phyloP scores from a whole-genome alignment of 2,797 vertebrate species.

The Gymnodraco acuticeps region DNA sequence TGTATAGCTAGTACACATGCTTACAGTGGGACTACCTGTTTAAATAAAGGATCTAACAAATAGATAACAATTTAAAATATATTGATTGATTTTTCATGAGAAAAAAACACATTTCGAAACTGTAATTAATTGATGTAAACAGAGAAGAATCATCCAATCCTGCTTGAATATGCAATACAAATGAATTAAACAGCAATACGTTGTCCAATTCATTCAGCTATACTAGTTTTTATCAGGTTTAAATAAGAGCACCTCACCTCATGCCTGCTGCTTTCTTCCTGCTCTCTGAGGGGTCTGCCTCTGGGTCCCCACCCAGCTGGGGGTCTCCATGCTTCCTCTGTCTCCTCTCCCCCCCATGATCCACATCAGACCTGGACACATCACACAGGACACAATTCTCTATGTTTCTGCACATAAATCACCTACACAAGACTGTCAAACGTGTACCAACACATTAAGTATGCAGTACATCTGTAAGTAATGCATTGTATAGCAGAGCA shows the following conservation, averaged over 20 bases:
- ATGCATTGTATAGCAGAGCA: background rate
- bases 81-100: no score
- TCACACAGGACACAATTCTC: background rate
- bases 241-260: constrained; percentile 60
- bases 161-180: no score
- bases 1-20: background rate
- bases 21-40: background rate
- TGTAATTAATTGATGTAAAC: background rate
- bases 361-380: constrained; percentile 68
- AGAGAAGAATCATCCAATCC: background rate
- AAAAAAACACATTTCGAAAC: no score
- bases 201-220: fast-evolving
- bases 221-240: background rate
- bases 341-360: constrained; percentile 72
- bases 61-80: background rate
- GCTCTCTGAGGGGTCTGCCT: constrained; percentile 63
- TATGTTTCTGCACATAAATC: background rate
- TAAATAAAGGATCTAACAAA: background rate
- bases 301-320: constrained; percentile 60
- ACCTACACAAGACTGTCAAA: background rate
- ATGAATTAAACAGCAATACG: background rate
- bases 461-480: background rate
- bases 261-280: constrained; percentile 66
- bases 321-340: constrained; percentile 69
- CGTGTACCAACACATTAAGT: background rate